These are phyloP conservation scores for Leucoma salicis DNA, from an alignment of 2,888 invertebrate species.

Conservation along the genomic window DNA sequence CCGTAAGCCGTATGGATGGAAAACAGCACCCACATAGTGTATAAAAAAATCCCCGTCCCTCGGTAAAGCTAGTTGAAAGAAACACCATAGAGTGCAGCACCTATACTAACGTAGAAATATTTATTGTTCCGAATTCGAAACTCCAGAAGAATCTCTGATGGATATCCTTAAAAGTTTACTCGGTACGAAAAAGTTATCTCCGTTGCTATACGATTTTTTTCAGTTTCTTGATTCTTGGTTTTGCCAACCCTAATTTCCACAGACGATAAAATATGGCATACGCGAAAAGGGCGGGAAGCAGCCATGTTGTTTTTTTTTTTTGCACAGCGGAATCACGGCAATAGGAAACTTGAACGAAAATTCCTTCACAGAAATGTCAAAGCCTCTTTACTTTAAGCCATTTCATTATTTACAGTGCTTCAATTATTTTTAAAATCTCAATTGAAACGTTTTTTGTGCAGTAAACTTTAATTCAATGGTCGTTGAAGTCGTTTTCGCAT, in stretches of 20 bases:
- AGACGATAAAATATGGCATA: slow-evolving; percentile 26
- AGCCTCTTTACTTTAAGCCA: slow-evolving; percentile 1
- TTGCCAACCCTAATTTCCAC: slow-evolving; percentile 10
- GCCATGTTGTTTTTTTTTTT: slow-evolving; percentile 30
- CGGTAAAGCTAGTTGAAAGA: too few species aligned
- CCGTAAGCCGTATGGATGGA: too few species aligned
- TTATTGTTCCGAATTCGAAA: too few species aligned
- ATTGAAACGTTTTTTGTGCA: background rate
- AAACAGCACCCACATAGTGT: too few species aligned
- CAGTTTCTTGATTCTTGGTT: background rate
- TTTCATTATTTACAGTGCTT: background rate
- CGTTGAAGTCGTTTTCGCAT: slow-evolving; percentile 3
- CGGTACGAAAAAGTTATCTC: too few species aligned
- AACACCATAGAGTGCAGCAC: too few species aligned
- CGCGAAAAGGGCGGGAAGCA: slow-evolving; percentile 33
- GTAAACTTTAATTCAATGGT: background rate
- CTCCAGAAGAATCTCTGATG: too few species aligned
- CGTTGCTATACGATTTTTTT: too few species aligned
- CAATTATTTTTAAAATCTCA: background rate
- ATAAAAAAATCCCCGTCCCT: too few species aligned
- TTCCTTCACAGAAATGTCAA: slow-evolving; percentile 12
- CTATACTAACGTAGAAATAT: too few species aligned
- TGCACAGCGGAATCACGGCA: slow-evolving; percentile 11
- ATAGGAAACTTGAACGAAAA: slow-evolving; percentile 20
- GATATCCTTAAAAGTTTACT: too few species aligned